Conservation (phyloP, 2,888 invertebrate species). For the Masnerella sp. region DNA sequence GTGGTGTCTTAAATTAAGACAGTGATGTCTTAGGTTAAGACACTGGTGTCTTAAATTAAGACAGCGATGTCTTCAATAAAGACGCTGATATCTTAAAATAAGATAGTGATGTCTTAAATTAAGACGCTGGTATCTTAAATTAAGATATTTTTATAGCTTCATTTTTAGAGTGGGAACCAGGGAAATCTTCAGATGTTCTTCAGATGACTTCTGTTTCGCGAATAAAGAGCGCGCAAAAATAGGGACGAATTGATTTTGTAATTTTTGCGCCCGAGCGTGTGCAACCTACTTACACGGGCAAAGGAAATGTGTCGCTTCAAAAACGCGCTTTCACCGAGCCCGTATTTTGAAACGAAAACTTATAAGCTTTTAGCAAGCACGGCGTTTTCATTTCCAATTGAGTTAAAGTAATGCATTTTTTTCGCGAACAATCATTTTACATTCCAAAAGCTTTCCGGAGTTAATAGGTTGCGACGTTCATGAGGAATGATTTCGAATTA, state of each 20-base stretch:
- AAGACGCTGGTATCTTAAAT: too few relatives aligned
- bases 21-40: too few relatives aligned
- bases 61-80: too few relatives aligned
- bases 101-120: too few relatives aligned
- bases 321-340: conserved; percentile 25
- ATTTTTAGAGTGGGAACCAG: too few relatives aligned
- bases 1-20: too few relatives aligned
- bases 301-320: conserved; percentile 40
- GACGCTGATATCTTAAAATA: too few relatives aligned
- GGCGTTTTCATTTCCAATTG: conserved; percentile 26
- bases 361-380: conserved; percentile 37
- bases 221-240: too few relatives aligned
- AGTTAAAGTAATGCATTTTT: conserved; percentile 45
- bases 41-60: too few relatives aligned
- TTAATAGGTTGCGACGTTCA: background rate
- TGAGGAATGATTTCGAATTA: conserved; percentile 3
- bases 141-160: too few relatives aligned
- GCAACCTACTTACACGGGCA: conserved; percentile 28
- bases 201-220: too few relatives aligned
- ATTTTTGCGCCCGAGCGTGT: conserved; percentile 20
- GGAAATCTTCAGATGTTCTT: too few relatives aligned
- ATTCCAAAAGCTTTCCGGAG: conserved; percentile 28
- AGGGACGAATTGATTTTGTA: conserved; percentile 45
- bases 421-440: conserved; percentile 30
- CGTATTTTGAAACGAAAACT: conserved; percentile 42